phyloP scores from a whole-genome alignment of 2,113 vertebrate genomes.

The Phodopus roborovskii region DNA sequence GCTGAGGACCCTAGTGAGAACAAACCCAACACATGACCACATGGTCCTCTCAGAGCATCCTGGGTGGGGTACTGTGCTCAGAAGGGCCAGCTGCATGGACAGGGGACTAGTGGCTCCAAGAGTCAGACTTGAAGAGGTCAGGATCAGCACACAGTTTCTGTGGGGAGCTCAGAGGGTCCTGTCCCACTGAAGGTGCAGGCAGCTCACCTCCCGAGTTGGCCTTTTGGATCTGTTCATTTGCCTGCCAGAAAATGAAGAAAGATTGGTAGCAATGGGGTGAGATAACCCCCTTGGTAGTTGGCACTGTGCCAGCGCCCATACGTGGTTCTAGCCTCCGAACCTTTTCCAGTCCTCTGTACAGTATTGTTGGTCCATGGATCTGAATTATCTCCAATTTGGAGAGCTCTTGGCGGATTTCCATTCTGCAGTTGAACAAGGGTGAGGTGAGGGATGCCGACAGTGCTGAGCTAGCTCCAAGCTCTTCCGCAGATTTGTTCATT shows the following conservation, averaged over 20 bases:
- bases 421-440: background rate
- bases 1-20: background rate
- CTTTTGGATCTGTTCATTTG: conserved; percentile 90
- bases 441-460: background rate
- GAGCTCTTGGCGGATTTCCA: conserved; percentile 74
- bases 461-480: no score
- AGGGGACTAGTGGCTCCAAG: background rate
- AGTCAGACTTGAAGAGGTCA: background rate
- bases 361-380: conserved; percentile 89
- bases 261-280: background rate
- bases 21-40: background rate
- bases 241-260: conserved; percentile 86
- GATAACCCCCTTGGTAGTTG: background rate
- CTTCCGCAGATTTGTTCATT: no score
- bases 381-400: conserved; percentile 83
- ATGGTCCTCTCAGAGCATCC: background rate
- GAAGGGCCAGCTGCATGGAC: background rate
- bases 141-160: background rate
- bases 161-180: background rate
- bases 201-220: conserved; percentile 87
- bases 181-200: background rate
- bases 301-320: fast-evolving
- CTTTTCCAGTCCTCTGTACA: conserved; percentile 93
- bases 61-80: background rate
- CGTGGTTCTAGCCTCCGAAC: conserved; percentile 77